Base-by-base conservation (phyloP, 1,140 invertebrate genomes). In the Carposina sasakii region DNA sequence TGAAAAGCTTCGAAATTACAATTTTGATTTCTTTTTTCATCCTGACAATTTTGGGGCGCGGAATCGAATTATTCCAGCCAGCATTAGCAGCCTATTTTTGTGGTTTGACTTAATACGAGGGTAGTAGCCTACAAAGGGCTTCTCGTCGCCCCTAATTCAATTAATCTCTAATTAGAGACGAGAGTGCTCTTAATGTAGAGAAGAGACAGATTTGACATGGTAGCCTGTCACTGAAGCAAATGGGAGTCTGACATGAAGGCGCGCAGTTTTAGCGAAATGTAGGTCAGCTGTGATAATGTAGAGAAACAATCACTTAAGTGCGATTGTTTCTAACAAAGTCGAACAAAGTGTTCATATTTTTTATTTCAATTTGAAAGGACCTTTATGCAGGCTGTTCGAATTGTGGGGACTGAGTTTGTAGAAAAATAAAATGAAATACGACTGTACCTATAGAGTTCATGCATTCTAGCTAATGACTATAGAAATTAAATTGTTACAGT, bases 121-220 rank as follows among this genome's bases (percentile, higher is more conserved):
- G 19, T 19, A 34, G 55, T 53, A 52, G 63, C 50, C 55, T 52
- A 71, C 63, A 71, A 77, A 67, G 67, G 54, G 64, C 59, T 65
- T 62, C 71, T 47, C 46, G 59, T 62, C 57, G 59, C 55, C 62
- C 60, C 57, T 78, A 64, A 81, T 63, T 78, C 66, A 78, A 78
- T 81, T 81, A 77, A 77, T 76, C 61, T 66, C 67, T 78, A 78
- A 81, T 81, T 78, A 76, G 69, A 67, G 69, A 58, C 60, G 68
- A 71, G 75, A 81, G 76, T 77, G 78, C 78, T 79, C 71, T 79
- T 74, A 73, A 68, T 60, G 69, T 70, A 67, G 69, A 72, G 65
- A 54, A 57, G 70, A 67, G 60, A 52, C 57, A 60, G 69, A 74
- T 71, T 67, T 72, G 72, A 76, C 73, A 70, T 70, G 67, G 69